phyloP scores from a whole-genome alignment of 2,888 invertebrate genomes.

The Mimachlamys varia region DNA sequence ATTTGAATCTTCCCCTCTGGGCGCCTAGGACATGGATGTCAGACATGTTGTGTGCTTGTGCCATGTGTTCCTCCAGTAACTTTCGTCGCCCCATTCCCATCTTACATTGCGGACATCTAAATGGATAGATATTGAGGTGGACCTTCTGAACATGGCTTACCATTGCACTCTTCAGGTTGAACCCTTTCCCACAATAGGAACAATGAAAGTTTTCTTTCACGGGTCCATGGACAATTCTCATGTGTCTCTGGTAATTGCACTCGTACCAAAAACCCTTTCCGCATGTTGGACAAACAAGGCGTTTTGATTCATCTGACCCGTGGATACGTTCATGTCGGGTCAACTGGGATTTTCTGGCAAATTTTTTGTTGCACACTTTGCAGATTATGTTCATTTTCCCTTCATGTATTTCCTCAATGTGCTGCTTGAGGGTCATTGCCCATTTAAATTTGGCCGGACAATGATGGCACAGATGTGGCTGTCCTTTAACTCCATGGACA shows the following conservation, averaged over 20 bases:
- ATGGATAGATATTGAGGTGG: constrained; percentile 69
- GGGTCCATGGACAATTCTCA: constrained; percentile 63
- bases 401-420: constrained; percentile 68
- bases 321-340: constrained; percentile 66
- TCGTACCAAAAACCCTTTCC: constrained; percentile 68
- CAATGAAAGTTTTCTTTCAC: constrained; percentile 69
- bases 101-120: constrained; percentile 58
- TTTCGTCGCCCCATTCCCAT: constrained; percentile 59
- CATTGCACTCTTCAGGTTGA: constrained; percentile 64
- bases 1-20: constrained; percentile 59
- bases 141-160: constrained; percentile 66
- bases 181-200: constrained; percentile 73
- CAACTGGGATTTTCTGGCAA: constrained; percentile 63
- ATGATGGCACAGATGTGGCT: constrained; percentile 60
- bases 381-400: constrained; percentile 61
- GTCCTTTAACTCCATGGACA: constrained; percentile 56
- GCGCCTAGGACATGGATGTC: constrained; percentile 48
- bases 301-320: constrained; percentile 59
- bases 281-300: constrained; percentile 63
- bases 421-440: constrained; percentile 63
- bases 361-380: constrained; percentile 64
- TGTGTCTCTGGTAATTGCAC: constrained; percentile 68
- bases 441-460: constrained; percentile 68
- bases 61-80: constrained; percentile 68
- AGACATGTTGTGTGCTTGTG: constrained; percentile 59